Conservation (phyloP, 1,140 invertebrate species). For the Physella acuta region DNA sequence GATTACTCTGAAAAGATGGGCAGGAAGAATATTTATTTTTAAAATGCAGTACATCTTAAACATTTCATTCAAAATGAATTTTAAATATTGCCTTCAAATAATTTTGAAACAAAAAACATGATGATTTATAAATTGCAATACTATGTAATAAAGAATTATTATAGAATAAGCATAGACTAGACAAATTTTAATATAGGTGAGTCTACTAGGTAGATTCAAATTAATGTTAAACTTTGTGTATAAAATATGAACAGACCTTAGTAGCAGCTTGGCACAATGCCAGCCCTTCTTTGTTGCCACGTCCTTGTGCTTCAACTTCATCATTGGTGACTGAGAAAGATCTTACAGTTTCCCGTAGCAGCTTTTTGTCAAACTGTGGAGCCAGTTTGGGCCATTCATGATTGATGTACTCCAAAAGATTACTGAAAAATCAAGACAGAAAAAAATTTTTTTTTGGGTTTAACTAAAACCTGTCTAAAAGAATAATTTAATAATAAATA, state of each 20-base stretch:
- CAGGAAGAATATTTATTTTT: too few relatives aligned
- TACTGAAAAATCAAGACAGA: slow-evolving; percentile 31
- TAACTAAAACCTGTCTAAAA: too few relatives aligned
- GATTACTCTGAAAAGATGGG: too few relatives aligned
- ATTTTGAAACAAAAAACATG: neutral
- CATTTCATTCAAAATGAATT: too few relatives aligned
- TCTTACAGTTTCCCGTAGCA: slow-evolving; percentile 49
- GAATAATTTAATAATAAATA: too few relatives aligned
- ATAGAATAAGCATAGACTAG: neutral
- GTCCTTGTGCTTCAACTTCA: slow-evolving; percentile 39
- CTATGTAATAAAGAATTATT: neutral
- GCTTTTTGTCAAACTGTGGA: slow-evolving; percentile 42
- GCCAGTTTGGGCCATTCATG: slow-evolving; percentile 46
- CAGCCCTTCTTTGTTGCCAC: slow-evolving; percentile 34
- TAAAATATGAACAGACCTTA: slow-evolving; percentile 33
- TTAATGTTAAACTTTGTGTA: neutral
- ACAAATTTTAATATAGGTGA: neutral
- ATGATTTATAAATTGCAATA: neutral
- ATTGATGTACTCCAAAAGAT: slow-evolving; percentile 50
- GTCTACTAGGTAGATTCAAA: neutral
- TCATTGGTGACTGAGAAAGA: slow-evolving; percentile 57
- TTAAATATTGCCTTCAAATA: neutral
- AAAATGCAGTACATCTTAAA: too few relatives aligned
- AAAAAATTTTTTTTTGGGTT: too few relatives aligned
- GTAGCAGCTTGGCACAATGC: slow-evolving; percentile 35